Base-by-base conservation (phyloP, 2,113 vertebrate species). In the Hyperoodon ampullatus region DNA sequence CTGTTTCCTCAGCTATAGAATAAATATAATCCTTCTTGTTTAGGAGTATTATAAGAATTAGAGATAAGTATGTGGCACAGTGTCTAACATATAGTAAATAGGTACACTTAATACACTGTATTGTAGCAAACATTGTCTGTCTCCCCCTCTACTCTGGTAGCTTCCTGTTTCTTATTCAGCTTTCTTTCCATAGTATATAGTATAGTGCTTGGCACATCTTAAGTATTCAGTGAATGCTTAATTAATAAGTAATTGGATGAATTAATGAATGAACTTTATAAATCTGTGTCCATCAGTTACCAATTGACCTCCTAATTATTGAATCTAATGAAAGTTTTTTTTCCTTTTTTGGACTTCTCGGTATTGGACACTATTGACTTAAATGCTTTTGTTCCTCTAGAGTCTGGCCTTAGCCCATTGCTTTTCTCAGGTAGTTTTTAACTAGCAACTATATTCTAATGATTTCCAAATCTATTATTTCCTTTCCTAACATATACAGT, bases 361-460 rank as follows among this genome's bases (percentile, higher is more conserved):
- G 26, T 72, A 44, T 95, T 94, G 33, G 42, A 93, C 12, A 61
- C 12, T 68, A 3, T 91, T 84, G 74, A 53, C 74, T 70, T 70
- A 70, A 93, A 85, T 60, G 35, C 24, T 90, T 96, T 94, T 83
- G 33, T 93, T 88, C 55, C 44, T 93, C 8, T 50, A 26, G 16
- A 66, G 35, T 90, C 66, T 95, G 1, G 24, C n/a, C 39, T 94
- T 92, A 82, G 24, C 33, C 33, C 2, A 66, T 68, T 90, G 42
- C 30, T 90, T 24, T 95, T 95, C 55, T 90, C 24, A 66, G 63
- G 30, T 83, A 21, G n/a, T 87, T 89, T 96, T 89, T 86, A 63
- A 85, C 55, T 71, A n/a, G 26, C 63, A 63, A 14, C 35, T 71
- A 26, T 78, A 61, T 66, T 24, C 60, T 92, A 80, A 47, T 92